Base-by-base conservation (phyloP, 1,140 invertebrate species). In the Brevipalpus yothersi region DNA sequence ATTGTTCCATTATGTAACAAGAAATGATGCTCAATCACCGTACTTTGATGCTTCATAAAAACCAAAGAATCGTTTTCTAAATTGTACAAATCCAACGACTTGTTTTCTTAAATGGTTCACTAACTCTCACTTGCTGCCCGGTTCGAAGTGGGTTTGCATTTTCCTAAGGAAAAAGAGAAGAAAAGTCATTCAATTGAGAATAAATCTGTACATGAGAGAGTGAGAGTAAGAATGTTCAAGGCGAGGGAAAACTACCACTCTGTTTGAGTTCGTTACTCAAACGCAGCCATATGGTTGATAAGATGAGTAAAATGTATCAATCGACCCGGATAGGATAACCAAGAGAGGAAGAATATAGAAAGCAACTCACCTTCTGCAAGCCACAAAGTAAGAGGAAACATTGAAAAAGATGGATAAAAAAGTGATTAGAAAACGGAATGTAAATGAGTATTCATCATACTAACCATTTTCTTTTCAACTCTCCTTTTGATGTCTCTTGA, bases 401-500 rank as follows among this genome's bases (percentile, higher is more conserved):
- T 12, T 2, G 3, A 45, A 45, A 45, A 3, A 45, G 13, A 53
- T 17, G 11, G 3, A 53, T 2, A 12, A 53, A 53, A 9, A 53
- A 4, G 19, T 31, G 19, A 53, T 53, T 53, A 21, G 23, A 53
- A 21, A 53, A 3, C 11, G 11, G 3, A 21, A 56, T 17, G 13
- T 5, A 41, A 17, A 41, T 56, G 4, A 17, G 21, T 31, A 31
- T 31, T 31, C 31, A n/a, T 13, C 12, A 41, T 39, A 17, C 23
- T 17, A 17, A 72, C 86, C 82, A 91, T 77, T 81, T 89, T 89
- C 69, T 90, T 90, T 75, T 92, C 88, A 78, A 86, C 89, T 77
- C 92, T 91, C 49, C 83, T 80, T 76, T 92, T 93, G 66, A 92
- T 92, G 72, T 91, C 87, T 68, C 84, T 80, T 39, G 91, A 90